Evolutionary conservation across 2,113 vertebrate species (phyloP).

Genomic region (Camelus bactrianus): DNA sequence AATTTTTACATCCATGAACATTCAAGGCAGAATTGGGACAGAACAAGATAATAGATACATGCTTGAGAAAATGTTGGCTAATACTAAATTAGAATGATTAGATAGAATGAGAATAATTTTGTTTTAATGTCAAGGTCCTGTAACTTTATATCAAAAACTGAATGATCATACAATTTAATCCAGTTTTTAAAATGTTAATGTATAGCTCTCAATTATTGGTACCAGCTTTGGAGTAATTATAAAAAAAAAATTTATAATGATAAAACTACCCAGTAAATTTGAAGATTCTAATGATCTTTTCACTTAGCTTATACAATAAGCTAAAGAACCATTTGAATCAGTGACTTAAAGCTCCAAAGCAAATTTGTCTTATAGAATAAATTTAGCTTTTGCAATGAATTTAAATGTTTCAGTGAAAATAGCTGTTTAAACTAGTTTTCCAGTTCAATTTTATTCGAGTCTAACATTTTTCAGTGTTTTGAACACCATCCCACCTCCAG

Average conservation of each 20-base stretch:
- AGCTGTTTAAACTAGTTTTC: slow-evolving; percentile 44
- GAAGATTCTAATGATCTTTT: slow-evolving; percentile 8
- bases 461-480: neutral
- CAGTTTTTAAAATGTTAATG: slow-evolving; percentile 29
- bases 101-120: neutral
- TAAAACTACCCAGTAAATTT: neutral
- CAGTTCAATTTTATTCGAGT: neutral
- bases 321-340: neutral
- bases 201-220: neutral
- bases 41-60: neutral
- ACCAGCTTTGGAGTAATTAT: neutral
- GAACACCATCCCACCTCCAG: neutral
- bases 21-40: neutral
- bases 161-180: neutral
- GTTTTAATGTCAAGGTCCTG: neutral
- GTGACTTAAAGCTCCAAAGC: neutral
- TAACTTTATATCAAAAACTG: slow-evolving; percentile 46
- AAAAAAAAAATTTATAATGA: slow-evolving; percentile 20
- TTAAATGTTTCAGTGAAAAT: slow-evolving; percentile 35
- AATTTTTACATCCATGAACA: neutral
- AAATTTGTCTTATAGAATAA: slow-evolving; percentile 27
- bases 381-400: slow-evolving; percentile 33
- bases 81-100: neutral
- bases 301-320: neutral
- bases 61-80: neutral